Evolutionary conservation across 2,888 invertebrate species (phyloP).

Genomic region (Steromphala cineraria): DNA sequence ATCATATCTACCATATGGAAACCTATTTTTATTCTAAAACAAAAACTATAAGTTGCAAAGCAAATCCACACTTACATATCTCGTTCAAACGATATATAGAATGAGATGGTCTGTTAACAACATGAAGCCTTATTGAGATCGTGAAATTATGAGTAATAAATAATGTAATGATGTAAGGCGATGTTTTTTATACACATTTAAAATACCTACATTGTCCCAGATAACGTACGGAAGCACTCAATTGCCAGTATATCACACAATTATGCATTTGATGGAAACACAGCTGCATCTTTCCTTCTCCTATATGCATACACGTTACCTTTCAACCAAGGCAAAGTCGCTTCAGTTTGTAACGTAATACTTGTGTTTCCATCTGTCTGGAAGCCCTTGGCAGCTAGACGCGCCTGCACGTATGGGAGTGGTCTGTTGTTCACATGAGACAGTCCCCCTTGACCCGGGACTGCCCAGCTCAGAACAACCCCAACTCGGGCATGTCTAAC

Average conservation of each 20-base stretch:
- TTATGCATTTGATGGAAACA: neutral
- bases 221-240: too few species aligned
- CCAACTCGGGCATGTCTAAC: conserved; percentile 46
- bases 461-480: conserved; percentile 53
- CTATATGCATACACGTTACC: conserved; percentile 41
- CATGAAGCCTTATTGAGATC: too few species aligned
- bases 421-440: conserved; percentile 48
- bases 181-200: too few species aligned
- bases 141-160: too few species aligned
- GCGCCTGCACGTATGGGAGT: conserved; percentile 34
- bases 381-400: conserved; percentile 37
- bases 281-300: neutral
- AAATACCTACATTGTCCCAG: too few species aligned
- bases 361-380: conserved; percentile 31
- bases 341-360: conserved; percentile 25
- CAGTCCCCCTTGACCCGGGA: conserved; percentile 45
- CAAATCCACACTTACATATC: too few species aligned
- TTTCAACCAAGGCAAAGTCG: conserved; percentile 41
- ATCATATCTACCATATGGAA: too few species aligned
- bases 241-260: neutral
- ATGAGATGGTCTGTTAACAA: too few species aligned
- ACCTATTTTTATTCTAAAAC: too few species aligned
- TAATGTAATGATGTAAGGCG: too few species aligned
- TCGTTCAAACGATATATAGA: too few species aligned
- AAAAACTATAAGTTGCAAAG: too few species aligned